Percentiles rank a stretch among this genome's conserved stretches.
These are phyloP conservation scores for Tridacna gigas DNA, from an alignment of 2,888 invertebrate species.

Conservation along the genomic window DNA sequence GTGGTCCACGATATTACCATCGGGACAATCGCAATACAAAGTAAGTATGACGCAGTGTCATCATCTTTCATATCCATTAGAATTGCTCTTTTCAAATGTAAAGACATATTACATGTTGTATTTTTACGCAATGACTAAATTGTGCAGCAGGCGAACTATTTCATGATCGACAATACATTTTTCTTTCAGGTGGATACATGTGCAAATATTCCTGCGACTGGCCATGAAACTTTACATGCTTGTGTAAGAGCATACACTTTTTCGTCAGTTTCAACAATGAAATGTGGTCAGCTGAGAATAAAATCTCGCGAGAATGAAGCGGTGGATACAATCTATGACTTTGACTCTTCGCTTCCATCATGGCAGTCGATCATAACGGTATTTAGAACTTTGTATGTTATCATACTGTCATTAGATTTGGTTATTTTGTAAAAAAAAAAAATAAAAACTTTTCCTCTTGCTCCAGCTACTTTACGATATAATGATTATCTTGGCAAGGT, in stretches of 20 bases:
- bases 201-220: neutral
- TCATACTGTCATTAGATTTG: too few species aligned
- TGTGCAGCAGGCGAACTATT: too few species aligned
- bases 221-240: neutral
- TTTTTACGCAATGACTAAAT: too few species aligned
- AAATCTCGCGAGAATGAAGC: neutral
- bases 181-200: neutral
- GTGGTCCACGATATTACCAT: neutral
- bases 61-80: neutral
- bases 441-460: too few species aligned
- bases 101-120: too few species aligned
- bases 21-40: neutral
- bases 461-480: too few species aligned
- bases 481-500: too few species aligned
- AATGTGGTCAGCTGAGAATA: neutral
- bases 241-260: constrained; percentile 1
- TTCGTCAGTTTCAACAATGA: neutral
- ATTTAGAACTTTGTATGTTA: too few species aligned
- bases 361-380: too few species aligned
- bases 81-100: neutral
- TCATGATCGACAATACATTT: too few species aligned
- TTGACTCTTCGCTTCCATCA: constrained; percentile 3
- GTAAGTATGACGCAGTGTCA: neutral
- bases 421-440: neutral
- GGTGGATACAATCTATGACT: neutral